Evolutionary conservation across 1,140 invertebrate species (phyloP).

Genomic region (Prorops nasuta): DNA sequence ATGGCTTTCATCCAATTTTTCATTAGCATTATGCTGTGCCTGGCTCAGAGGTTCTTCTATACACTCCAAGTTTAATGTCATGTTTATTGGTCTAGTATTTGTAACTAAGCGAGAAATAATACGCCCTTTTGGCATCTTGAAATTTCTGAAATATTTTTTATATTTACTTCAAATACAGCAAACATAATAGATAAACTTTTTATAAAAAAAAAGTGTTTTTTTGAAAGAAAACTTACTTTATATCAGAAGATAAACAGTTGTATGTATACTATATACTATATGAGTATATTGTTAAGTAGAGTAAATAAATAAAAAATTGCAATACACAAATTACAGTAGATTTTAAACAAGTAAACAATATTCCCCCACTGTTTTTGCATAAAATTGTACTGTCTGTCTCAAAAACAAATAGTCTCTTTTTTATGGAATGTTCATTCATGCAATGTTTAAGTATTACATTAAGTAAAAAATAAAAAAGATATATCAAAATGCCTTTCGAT

Average conservation of each 20-base stretch:
- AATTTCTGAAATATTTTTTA: neutral
- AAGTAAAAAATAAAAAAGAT: no score
- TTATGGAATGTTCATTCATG: conserved; percentile 5
- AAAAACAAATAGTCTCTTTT: conserved; percentile 4
- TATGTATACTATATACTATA: no score
- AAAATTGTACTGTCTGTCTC: neutral
- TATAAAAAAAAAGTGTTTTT: neutral
- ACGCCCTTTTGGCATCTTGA: conserved; percentile 30
- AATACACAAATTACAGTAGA: no score
- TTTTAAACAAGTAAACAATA: no score
- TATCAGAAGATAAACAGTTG: no score
- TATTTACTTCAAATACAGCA: no score
- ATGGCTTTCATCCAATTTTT: conserved; percentile 55
- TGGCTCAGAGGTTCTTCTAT: conserved; percentile 67
- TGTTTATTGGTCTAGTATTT: conserved; percentile 35
- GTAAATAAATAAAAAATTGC: no score
- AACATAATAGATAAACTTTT: neutral
- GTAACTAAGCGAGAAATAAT: conserved; percentile 35
- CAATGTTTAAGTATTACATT: no score
- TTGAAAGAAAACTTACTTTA: no score
- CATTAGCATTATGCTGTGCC: conserved; percentile 59
- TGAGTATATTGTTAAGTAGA: no score
- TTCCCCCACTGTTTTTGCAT: neutral
- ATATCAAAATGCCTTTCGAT: no score
- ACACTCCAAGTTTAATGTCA: conserved; percentile 66